Conservation (phyloP, 1,140 invertebrate species). For the Platorchestia sp. region DNA sequence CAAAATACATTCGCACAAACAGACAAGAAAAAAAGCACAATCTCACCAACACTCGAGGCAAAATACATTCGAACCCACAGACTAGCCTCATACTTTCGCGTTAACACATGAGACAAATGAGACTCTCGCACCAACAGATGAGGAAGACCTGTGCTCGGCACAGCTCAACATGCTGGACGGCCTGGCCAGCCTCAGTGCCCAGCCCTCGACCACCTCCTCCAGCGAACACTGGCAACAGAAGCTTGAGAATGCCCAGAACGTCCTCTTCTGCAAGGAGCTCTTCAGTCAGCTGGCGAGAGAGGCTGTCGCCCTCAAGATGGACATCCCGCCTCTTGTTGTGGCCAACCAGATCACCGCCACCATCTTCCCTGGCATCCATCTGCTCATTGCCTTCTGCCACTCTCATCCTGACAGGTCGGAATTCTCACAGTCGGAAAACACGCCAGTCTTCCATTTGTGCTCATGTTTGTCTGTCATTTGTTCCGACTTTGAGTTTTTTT, state of each 20-base stretch:
- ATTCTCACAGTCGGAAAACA: too few relatives aligned
- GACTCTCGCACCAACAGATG: slow-evolving; percentile 68
- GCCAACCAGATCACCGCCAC: slow-evolving; percentile 97
- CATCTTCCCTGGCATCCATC: slow-evolving; percentile 92
- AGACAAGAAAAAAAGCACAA: too few relatives aligned
- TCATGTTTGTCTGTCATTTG: not conserved
- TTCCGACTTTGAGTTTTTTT: not conserved
- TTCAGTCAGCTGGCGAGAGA: slow-evolving; percentile 95
- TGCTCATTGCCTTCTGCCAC: slow-evolving; percentile 77
- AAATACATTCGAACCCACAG: too few relatives aligned
- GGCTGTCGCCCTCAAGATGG: slow-evolving; percentile 91
- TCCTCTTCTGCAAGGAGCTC: slow-evolving; percentile 96
- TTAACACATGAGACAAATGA: too few relatives aligned
- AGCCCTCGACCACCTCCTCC: slow-evolving; percentile 69
- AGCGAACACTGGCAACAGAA: slow-evolving; percentile 94
- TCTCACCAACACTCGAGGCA: too few relatives aligned
- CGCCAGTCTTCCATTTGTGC: not conserved
- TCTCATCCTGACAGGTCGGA: slow-evolving; percentile 63
- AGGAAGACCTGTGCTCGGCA: slow-evolving; percentile 72
- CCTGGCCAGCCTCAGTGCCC: not conserved
- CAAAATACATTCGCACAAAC: too few relatives aligned
- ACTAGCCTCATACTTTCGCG: too few relatives aligned
- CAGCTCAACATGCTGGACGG: slow-evolving; percentile 68
- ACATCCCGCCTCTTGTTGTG: slow-evolving; percentile 96
- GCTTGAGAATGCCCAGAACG: slow-evolving; percentile 95